A percentile compares a stretch with the other conserved stretches of the same genome.
Evolutionary conservation across 2,797 vertebrate genomes (phyloP).

Genomic region (Sebastolobus altivelis): DNA sequence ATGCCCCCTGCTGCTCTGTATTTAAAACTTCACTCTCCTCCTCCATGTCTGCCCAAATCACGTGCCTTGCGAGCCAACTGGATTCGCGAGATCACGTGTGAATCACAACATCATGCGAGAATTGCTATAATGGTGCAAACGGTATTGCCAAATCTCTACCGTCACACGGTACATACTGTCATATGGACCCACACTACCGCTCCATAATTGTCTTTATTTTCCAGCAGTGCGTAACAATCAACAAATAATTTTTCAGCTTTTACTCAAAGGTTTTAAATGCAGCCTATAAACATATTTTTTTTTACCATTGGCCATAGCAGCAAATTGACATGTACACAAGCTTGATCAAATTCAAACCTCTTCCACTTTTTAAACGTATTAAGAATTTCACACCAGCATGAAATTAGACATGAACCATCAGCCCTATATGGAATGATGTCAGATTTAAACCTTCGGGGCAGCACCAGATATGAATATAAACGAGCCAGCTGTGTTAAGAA

Average conservation of each 20-base stretch:
- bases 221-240: not conserved
- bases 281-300: not conserved
- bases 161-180: too few species aligned
- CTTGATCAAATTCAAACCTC: not conserved
- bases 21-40: too few species aligned
- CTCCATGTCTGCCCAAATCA: too few species aligned
- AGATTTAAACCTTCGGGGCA: slow-evolving; percentile 2
- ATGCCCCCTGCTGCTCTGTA: too few species aligned
- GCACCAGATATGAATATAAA: slow-evolving; percentile 12
- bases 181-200: too few species aligned
- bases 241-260: not conserved
- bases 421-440: not conserved
- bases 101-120: too few species aligned
- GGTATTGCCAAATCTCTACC: too few species aligned
- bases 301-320: not conserved
- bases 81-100: too few species aligned
- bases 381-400: not conserved
- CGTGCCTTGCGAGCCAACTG: too few species aligned
- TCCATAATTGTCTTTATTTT: not conserved
- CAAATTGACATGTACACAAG: not conserved
- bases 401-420: slow-evolving; percentile 1
- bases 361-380: not conserved
- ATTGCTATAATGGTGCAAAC: too few species aligned
- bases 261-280: not conserved
- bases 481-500: slow-evolving; percentile 25